A percentile compares a stretch with the other conserved stretches of the same genome.
These are phyloP conservation scores for Galeopsomyia nigrocyanea DNA, from an alignment of 2,888 invertebrate species.

Conservation along the genomic window DNA sequence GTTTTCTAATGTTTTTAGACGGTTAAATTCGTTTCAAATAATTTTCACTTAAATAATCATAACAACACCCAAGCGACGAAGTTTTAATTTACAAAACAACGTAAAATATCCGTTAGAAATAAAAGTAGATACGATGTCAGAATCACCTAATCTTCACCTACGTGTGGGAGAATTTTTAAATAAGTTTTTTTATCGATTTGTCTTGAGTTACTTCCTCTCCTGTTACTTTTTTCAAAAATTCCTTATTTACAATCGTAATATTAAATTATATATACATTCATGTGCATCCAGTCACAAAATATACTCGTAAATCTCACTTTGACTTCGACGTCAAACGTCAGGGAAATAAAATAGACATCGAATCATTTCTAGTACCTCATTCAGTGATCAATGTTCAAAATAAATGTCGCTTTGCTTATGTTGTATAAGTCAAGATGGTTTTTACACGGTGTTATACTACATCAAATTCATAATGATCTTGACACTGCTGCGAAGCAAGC, in stretches of 20 bases:
- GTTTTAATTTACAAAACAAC: slow-evolving; percentile 9
- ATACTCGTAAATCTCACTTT: slow-evolving; percentile 50
- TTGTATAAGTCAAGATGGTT: slow-evolving; percentile 40
- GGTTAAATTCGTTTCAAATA: slow-evolving; percentile 1
- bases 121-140: slow-evolving; percentile 30
- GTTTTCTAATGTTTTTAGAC: slow-evolving; percentile 16
- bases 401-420: slow-evolving; percentile 29
- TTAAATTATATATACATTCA: slow-evolving; percentile 66
- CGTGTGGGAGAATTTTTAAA: slow-evolving; percentile 46
- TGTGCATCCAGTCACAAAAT: slow-evolving; percentile 61
- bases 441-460: slow-evolving; percentile 44
- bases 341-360: slow-evolving; percentile 3
- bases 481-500: no score
- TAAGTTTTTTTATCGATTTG: slow-evolving; percentile 27
- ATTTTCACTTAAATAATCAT: background rate
- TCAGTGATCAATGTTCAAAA: slow-evolving; percentile 36
- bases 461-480: no score
- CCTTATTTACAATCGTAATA: slow-evolving; percentile 64
- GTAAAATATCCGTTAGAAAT: slow-evolving; percentile 24
- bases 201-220: slow-evolving; percentile 17
- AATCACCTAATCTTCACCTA: slow-evolving; percentile 18
- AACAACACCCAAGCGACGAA: background rate
- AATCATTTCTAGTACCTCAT: slow-evolving; percentile 35
- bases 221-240: slow-evolving; percentile 55
- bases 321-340: background rate